Percentiles rank a stretch among this genome's conserved stretches.
These are phyloP conservation scores for Cacoxenus indagator DNA, from an alignment of 2,888 invertebrate genomes.

Conservation along the genomic window DNA sequence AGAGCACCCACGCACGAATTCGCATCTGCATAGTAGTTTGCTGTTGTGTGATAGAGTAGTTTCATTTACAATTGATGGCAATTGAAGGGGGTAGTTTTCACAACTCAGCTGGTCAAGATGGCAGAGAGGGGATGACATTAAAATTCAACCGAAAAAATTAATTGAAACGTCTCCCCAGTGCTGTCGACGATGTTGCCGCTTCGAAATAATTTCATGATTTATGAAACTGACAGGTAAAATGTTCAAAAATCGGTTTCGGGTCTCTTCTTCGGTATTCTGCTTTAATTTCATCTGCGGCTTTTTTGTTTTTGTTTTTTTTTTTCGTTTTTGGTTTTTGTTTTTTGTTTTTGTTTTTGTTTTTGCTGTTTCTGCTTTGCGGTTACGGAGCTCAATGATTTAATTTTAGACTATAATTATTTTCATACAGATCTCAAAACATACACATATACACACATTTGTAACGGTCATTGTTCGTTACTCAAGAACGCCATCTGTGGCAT, in stretches of 20 bases:
- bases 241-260: not conserved
- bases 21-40: too few species aligned
- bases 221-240: not conserved
- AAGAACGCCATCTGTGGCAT: too few species aligned
- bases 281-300: not conserved
- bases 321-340: not conserved
- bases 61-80: too few species aligned
- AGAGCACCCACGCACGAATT: too few species aligned
- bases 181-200: not conserved
- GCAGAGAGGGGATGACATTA: too few species aligned
- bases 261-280: not conserved
- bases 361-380: not conserved
- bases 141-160: too few species aligned
- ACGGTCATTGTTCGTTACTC: not conserved
- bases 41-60: too few species aligned
- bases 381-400: not conserved
- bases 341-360: not conserved
- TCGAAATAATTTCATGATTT: conserved; percentile 6
- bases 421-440: not conserved
- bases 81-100: too few species aligned
- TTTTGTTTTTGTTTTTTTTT: not conserved
- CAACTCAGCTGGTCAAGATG: too few species aligned
- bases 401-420: not conserved
- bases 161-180: too few species aligned
- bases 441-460: not conserved